Conservation (phyloP, 2,888 invertebrate genomes). For the Meiosimyza decipiens region DNA sequence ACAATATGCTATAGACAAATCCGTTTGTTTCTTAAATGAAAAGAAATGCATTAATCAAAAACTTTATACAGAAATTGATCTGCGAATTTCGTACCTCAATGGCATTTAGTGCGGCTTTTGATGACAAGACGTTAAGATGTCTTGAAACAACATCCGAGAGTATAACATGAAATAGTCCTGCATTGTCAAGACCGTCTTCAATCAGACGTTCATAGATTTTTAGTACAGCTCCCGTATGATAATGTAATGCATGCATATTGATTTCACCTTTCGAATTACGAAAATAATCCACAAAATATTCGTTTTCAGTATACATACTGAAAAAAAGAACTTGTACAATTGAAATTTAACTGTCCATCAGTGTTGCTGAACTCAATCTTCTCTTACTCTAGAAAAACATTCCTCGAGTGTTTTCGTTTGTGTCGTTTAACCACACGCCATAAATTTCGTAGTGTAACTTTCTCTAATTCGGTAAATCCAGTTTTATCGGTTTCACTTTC, state of each 20-base stretch:
- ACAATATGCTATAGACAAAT: too few relatives aligned
- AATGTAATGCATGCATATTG: slow-evolving; percentile 47
- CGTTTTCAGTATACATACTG: slow-evolving; percentile 17
- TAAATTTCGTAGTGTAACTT: slow-evolving; percentile 38
- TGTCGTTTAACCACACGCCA: slow-evolving; percentile 38
- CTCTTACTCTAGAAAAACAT: slow-evolving; percentile 39
- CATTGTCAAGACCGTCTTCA: slow-evolving; percentile 48
- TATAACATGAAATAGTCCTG: slow-evolving; percentile 17
- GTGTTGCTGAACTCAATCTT: not conserved
- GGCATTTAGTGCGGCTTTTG: too few relatives aligned
- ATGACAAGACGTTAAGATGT: not conserved
- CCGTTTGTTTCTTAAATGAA: too few relatives aligned
- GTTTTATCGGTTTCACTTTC: slow-evolving; percentile 24
- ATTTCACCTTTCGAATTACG: slow-evolving; percentile 40
- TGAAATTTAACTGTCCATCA: too few relatives aligned
- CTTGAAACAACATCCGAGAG: slow-evolving; percentile 2
- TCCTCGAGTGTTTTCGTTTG: slow-evolving; percentile 34
- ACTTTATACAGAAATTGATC: too few relatives aligned
- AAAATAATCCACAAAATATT: slow-evolving; percentile 48
- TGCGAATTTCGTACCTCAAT: too few relatives aligned
- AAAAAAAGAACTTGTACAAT: too few relatives aligned
- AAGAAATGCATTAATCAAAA: too few relatives aligned
- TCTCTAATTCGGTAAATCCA: slow-evolving; percentile 38
- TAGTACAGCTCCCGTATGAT: slow-evolving; percentile 49
- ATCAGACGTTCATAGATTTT: slow-evolving; percentile 49